Conservation (phyloP, 2,113 vertebrate species). For the Lampris incognitus region DNA sequence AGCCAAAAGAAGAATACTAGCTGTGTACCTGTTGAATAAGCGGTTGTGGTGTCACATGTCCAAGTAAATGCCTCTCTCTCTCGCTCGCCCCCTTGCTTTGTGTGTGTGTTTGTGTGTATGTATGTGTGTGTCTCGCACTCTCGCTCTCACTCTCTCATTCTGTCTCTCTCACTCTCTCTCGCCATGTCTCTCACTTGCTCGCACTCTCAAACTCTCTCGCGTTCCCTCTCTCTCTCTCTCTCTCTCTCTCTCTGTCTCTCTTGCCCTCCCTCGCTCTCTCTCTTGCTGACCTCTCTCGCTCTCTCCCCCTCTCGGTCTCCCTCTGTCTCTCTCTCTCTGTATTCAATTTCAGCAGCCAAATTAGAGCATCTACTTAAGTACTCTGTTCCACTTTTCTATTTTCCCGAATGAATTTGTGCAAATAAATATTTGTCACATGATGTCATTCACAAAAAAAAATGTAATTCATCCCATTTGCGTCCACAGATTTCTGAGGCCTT, state of each 20-base stretch:
- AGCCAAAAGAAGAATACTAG: not conserved
- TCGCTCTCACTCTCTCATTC: no score
- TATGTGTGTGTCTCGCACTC: no score
- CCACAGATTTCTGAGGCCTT: conserved; percentile 43
- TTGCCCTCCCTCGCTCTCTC: not conserved
- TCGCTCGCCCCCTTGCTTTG: not conserved
- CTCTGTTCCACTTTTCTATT: not conserved
- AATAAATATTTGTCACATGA: conserved; percentile 64
- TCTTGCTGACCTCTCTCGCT: conserved; percentile 9
- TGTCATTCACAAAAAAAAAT: conserved; percentile 54
- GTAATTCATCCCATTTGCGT: conserved; percentile 58
- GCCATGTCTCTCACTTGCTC: no score
- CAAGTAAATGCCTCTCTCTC: conserved; percentile 29
- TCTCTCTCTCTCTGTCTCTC: conserved; percentile 5
- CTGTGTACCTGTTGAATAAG: conserved; percentile 34
- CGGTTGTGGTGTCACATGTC: conserved; percentile 17
- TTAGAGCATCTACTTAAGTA: no score
- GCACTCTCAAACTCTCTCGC: no score
- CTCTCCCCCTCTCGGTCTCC: not conserved
- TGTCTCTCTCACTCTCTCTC: no score
- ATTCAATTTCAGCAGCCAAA: conserved; percentile 35
- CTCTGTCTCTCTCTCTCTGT: conserved; percentile 10
- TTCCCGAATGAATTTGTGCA: conserved; percentile 2
- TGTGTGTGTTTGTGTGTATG: not conserved
- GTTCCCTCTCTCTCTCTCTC: conserved; percentile 1